These are phyloP conservation scores for Eupithecia exiguata DNA, from an alignment of 2,888 invertebrate genomes.

Conservation along the genomic window DNA sequence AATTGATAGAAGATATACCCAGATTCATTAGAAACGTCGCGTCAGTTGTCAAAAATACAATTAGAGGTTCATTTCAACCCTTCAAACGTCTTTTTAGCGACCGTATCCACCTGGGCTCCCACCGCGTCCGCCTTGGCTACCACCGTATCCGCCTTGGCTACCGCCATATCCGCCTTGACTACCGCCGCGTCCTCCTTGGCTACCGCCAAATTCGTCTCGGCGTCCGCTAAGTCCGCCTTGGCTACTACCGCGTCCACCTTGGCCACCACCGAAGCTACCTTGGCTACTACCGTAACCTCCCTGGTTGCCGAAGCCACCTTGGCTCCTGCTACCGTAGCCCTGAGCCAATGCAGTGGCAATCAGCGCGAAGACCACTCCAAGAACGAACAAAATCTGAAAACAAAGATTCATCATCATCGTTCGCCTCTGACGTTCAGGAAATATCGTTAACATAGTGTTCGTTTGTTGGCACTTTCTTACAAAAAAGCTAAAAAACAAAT, in stretches of 20 bases:
- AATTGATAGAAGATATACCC: not conserved
- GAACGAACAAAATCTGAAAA: constrained; percentile 49
- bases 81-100: not conserved
- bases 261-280: constrained; percentile 22
- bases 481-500: no score
- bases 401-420: not conserved
- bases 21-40: not conserved
- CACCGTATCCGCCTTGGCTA: not conserved
- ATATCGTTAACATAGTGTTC: no score
- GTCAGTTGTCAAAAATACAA: not conserved
- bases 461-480: no score
- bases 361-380: constrained; percentile 47
- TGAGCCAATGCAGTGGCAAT: constrained; percentile 48
- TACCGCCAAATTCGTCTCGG: not conserved
- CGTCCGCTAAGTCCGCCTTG: constrained; percentile 1
- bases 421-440: no score
- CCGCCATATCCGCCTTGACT: not conserved
- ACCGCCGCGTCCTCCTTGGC: constrained; percentile 5
- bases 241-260: constrained; percentile 1
- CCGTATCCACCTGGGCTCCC: constrained; percentile 1
- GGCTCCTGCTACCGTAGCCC: constrained; percentile 42
- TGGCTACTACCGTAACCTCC: constrained; percentile 45
- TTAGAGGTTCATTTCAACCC: not conserved
- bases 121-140: not conserved
- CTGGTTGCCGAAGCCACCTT: constrained; percentile 27